A percentile compares a stretch with the other conserved stretches of the same genome.
Conservation (phyloP, 2,113 vertebrate species). For the Ciconia boyciana region DNA sequence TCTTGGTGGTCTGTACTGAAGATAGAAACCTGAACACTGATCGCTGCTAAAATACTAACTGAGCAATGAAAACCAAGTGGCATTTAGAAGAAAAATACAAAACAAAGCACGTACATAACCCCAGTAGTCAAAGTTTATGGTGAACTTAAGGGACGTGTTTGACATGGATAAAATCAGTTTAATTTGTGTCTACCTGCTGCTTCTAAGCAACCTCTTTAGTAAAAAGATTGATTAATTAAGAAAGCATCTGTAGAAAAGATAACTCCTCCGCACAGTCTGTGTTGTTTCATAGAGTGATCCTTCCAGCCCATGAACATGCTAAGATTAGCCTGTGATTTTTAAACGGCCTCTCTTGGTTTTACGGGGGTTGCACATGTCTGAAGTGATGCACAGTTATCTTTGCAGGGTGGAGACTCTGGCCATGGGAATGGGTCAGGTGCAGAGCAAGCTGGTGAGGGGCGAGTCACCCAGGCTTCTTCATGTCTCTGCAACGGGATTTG, state of each 20-base stretch:
- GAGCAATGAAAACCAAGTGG: neutral
- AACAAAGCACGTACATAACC: rapidly evolving
- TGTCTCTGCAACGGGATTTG: neutral
- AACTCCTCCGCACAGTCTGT: neutral
- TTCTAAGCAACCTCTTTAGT: neutral
- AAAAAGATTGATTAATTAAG: neutral
- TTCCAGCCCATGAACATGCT: neutral
- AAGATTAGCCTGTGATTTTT: neutral
- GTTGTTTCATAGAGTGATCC: neutral
- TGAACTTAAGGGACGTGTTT: neutral
- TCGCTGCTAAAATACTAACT: neutral
- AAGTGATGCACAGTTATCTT: neutral
- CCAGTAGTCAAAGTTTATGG: neutral
- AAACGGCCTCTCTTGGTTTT: neutral
- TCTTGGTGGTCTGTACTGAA: neutral
- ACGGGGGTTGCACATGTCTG: neutral
- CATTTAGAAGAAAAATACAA: neutral
- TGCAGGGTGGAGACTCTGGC: too few relatives aligned
- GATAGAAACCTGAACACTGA: neutral
- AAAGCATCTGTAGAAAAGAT: neutral
- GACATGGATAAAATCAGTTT: neutral
- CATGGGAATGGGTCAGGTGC: neutral
- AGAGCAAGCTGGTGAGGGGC: neutral
- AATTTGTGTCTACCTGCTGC: neutral
- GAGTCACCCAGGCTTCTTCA: neutral